Base-by-base conservation (phyloP, 1,140 invertebrate species). In the Eufriesea mexicana region DNA sequence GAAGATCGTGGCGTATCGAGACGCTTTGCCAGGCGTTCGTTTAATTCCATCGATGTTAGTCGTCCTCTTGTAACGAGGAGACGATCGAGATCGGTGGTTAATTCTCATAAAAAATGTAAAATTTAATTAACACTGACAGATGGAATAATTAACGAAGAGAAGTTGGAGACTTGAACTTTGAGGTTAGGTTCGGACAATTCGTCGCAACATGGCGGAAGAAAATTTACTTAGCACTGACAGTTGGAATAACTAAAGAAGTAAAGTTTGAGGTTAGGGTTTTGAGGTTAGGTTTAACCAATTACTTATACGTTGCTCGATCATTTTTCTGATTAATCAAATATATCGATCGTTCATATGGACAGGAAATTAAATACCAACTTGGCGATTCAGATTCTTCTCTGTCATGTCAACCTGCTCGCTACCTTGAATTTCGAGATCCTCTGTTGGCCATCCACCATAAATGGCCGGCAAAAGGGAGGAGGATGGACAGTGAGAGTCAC, bases 11-110 rank as follows among this genome's bases (percentile, higher is more conserved):
- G 35, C 35, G 16, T 25, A 81, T 81, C 45, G 14, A 72, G 55
- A 64, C 49, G 45, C 73, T 14, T 59, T 76, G 79, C 79, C 79
- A 82, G 79, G 42, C 51, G 42, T 72, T 82, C 18, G 57, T 55
- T 81, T 75, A 66, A 81, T 81, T 74, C 49, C 20, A 79, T 79
- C 67, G 7, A 80, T 73, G 7, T 12, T 25, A 51, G 45, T 73
- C 45, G 18, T 51, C n/a, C 12, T 18, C 20, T 57, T n/a, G n/a
- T 35, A 10, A 51, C 12, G 8, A 59, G 14, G 9, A 12, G 14
- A 10, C 9, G 35, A 59, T 47, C 23, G 12, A 23, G 12, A 59
- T 45, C 10, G 18, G 5, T 2, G 14, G 2, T 55, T 23, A 5
- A 71, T 25, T 8, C 10, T 2, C 6, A 35, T 25, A 25, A 9